phyloP scores from a whole-genome alignment of 2,888 invertebrate species.

The Proisotoma minuta region DNA sequence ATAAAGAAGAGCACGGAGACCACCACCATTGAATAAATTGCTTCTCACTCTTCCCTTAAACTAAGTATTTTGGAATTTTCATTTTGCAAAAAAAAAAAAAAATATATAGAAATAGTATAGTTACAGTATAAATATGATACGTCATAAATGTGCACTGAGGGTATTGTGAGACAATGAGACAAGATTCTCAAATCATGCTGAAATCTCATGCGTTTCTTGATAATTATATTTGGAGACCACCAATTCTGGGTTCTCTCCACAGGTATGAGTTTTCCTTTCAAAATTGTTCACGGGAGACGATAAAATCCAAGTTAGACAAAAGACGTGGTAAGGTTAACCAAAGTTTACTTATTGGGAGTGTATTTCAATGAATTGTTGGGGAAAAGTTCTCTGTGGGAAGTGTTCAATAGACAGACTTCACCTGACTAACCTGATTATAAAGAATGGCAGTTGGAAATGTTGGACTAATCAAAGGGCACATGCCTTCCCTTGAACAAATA shows the following conservation, averaged over 20 bases:
- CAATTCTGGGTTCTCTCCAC: constrained; percentile 32
- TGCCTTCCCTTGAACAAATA: constrained; percentile 46
- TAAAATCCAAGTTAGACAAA: constrained; percentile 8
- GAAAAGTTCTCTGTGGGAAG: constrained; percentile 14
- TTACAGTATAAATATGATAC: too few relatives aligned
- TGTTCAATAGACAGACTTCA: constrained; percentile 15
- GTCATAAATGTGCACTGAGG: too few relatives aligned
- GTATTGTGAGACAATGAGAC: too few relatives aligned
- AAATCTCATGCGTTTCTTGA: too few relatives aligned
- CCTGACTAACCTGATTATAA: constrained; percentile 19
- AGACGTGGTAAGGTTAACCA: constrained; percentile 7
- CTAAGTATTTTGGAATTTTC: too few relatives aligned
- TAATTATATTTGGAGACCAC: constrained; percentile 33
- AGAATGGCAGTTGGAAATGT: constrained; percentile 24
- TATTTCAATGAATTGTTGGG: constrained; percentile 7
- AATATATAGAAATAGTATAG: too few relatives aligned
- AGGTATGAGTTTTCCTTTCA: constrained; percentile 44
- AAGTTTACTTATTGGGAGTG: not conserved
- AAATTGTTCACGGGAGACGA: constrained; percentile 43
- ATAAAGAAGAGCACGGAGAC: constrained; percentile 19
- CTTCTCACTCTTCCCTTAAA: too few relatives aligned
- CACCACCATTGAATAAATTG: constrained; percentile 34
- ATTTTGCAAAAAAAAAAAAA: too few relatives aligned
- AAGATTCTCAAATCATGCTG: too few relatives aligned
- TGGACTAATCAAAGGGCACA: constrained; percentile 44